These are phyloP conservation scores for Eutrigla gurnardus DNA, from an alignment of 2,797 vertebrate species.

Conservation along the genomic window DNA sequence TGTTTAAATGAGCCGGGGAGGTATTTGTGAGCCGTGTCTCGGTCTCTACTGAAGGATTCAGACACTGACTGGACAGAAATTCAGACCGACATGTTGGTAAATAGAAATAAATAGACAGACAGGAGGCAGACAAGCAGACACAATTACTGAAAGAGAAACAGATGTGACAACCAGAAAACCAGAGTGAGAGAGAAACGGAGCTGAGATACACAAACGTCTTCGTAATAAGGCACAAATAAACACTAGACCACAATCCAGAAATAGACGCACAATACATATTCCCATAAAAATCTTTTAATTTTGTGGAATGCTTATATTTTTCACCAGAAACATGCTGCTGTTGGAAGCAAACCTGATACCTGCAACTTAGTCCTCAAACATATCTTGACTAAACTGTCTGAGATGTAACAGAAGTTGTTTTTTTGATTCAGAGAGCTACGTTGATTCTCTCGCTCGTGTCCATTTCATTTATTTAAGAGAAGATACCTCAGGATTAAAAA, in stretches of 20 bases:
- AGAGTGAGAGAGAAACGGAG: constrained; percentile 19
- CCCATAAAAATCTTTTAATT: constrained; percentile 32
- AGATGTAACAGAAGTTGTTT: constrained; percentile 13
- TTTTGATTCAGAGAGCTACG: neutral
- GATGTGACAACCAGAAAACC: constrained; percentile 21
- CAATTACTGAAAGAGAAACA: constrained; percentile 38
- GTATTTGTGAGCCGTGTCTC: constrained; percentile 14
- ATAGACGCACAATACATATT: constrained; percentile 34
- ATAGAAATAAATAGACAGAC: constrained; percentile 15
- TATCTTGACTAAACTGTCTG: neutral
- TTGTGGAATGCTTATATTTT: constrained; percentile 3
- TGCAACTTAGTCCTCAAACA: constrained; percentile 15
- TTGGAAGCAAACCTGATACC: constrained; percentile 22
- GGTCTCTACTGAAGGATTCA: neutral
- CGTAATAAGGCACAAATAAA: constrained; percentile 74
- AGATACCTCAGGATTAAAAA: neutral
- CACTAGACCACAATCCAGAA: constrained; percentile 45
- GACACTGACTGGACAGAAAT: constrained; percentile 20
- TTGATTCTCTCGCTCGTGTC: neutral
- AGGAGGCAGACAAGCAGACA: constrained; percentile 19
- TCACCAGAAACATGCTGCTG: constrained; percentile 14
- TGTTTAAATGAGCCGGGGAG: constrained; percentile 17
- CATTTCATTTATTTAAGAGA: neutral
- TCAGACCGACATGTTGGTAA: constrained; percentile 17
- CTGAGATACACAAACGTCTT: constrained; percentile 42